Base-by-base conservation (phyloP, 2,113 vertebrate genomes). In the Rhizomys pruinosus region DNA sequence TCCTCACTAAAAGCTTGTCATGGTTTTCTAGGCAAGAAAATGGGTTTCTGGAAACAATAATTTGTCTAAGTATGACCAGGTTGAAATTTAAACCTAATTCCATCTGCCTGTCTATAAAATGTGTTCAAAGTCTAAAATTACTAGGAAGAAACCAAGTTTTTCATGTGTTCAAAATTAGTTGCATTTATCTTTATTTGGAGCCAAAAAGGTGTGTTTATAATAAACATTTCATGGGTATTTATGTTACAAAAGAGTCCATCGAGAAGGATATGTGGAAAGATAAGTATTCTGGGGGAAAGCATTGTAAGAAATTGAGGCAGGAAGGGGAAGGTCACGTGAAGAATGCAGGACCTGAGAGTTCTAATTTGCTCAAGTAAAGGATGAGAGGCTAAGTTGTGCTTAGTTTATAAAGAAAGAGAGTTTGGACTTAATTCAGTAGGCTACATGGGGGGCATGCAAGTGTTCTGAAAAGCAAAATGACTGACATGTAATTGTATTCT, bases 11-110 rank as follows among this genome's bases (percentile, higher is more conserved):
- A 76, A 61, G 8, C 32, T 85, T 52, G 4, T 2, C 87, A 20
- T 79, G 17, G 0, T 71, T 94, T 93, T 88, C 16, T 66, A 80
- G 32, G 10, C 69, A 92, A 81, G 17, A 20, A 79, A 29, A 42
- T 89, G 11, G 2, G 52, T 68, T 17, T 17, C 71, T 90, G 9
- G 47, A 44, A 39, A 92, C 63, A 87, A 81, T 71, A 57, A 76
- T 82, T 89, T 87, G 17, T 34, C 37, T 12, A 59, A 69, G 22
- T 89, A 84, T 92, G 23, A 59, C 44, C 3, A 52, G 32, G 5
- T 95, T 47, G 87, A 29, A 3, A 90, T 89, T 90, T 52, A 91
- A 95, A 74, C 32, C 12, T 89, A 95, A 89, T 63, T 93, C 11
- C n/a, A 71, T n/a, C 57, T 93, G 7, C 32, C 20, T 80, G 0